Base-by-base conservation (phyloP, 2,797 vertebrate genomes). In the Valencia hispanica region DNA sequence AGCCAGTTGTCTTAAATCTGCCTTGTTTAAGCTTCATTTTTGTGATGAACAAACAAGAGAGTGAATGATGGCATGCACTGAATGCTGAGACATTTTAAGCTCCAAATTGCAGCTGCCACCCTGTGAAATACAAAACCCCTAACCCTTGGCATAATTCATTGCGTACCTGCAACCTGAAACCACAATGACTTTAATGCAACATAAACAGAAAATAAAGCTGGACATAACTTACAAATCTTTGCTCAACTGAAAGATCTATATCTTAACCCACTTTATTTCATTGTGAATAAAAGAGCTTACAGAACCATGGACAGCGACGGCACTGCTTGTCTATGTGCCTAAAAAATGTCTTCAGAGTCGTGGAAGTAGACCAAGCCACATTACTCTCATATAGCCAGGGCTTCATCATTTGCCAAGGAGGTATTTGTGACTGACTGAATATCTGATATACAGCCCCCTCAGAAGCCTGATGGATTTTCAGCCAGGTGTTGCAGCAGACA, bases 231-330 rank as follows among this genome's bases (percentile, higher is more conserved):
- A 79, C 66, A 75, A 78, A 77, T 78, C n/a, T 27, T 34, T 14
- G 36, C 36, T 8, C 69, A 53, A 66, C 63, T 48, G 25, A 30
- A 69, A 12, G 78, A 39, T 78, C 25, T 48, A 72, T n/a, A 68
- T 43, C 41, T 78, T 39, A 50, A 41, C 73, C 22, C 27, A 5
- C 14, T 65, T 81, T 77, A 77, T 74, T 74, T 15, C 51, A 59
- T 27, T 55, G 73, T 53, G 66, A 70, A 41, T 76, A 32, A 41
- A 78, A 34, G 39, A 86, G 34, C 65, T 84, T 94, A 79, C 93
- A 94, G 93, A 86, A 94, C 93, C 93, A 91, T 92, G 93, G 94
- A 95, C 87, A 95, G 93, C 89, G 84, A 75, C 87, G 61, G 55
- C 11, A 36, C 34, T 73, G 70, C 50, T 51, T 34, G 47, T 70